Base-by-base conservation (phyloP, 2,888 invertebrate genomes). In the Ormyrus labotus region DNA sequence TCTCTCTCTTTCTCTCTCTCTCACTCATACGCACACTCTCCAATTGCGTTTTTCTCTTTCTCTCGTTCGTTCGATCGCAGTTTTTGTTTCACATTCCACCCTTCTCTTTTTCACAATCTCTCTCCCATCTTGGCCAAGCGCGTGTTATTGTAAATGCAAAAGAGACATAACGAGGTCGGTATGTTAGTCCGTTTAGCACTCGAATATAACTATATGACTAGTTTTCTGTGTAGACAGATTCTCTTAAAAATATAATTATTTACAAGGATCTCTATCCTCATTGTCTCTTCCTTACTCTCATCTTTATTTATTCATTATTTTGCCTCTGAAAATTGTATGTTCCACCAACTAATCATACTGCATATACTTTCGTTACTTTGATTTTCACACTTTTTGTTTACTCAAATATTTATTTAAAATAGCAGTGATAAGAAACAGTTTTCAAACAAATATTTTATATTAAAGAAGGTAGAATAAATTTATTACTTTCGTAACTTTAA, bases 171-270 rank as follows among this genome's bases (percentile, higher is more conserved):
- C 87, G 88, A 89, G 87, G 86, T 89, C 88, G 86, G 88, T 88
- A 88, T 88, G 89, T 89, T 89, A 89, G 86, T 89, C 84, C 87
- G 84, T 88, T 90, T 88, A 89, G 88, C 88, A 89, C 87, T 90
- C 88, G 87, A 90, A 89, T 89, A 90, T 88, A 90, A 85, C 87
- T 90, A 90, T 88, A 87, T 90, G 90, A 90, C 90, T 90, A 90
- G 90, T 90, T 88, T 86, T 88, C 87, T 88, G 89, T 88, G 84
- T 88, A 84, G 84, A 89, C 88, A 89, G 88, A 89, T 87, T 85
- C 85, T 89, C 90, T 90, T 90, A 90, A 90, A 90, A 90, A 90
- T 90, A 90, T 90, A 90, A 90, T 88, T 90, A 90, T 90, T 88
- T 90, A 90, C 90, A 90, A 88, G 86, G 88, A 89, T 90, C 87